Percentiles rank a stretch among this genome's conserved stretches.
These are phyloP conservation scores for Pogonocherus hispidulus DNA, from an alignment of 2,888 invertebrate genomes.

Conservation along the genomic window DNA sequence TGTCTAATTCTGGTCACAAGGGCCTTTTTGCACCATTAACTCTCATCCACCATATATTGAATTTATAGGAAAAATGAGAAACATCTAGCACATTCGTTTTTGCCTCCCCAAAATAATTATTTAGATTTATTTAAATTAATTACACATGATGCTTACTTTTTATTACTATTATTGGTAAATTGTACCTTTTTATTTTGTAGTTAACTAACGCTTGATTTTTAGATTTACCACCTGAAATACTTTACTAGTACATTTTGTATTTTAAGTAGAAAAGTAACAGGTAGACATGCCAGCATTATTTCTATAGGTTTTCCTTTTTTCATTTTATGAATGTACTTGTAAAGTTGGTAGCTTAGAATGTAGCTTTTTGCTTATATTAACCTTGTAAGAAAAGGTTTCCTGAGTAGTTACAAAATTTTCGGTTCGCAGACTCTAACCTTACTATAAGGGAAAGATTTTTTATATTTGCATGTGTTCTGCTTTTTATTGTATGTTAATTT, in stretches of 20 bases:
- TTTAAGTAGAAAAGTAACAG: slow-evolving; percentile 28
- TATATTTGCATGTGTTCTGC: slow-evolving; percentile 49
- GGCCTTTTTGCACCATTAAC: slow-evolving; percentile 36
- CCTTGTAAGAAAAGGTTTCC: slow-evolving; percentile 58
- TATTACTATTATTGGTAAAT: slow-evolving; percentile 24
- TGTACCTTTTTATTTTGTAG: slow-evolving; percentile 40
- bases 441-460: slow-evolving; percentile 70
- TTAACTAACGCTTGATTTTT: slow-evolving; percentile 43
- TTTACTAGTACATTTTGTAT: slow-evolving; percentile 42
- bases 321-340: slow-evolving; percentile 55
- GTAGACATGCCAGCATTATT: slow-evolving; percentile 33
- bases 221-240: slow-evolving; percentile 38
- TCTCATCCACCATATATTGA: slow-evolving; percentile 12
- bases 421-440: slow-evolving; percentile 67
- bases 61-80: neutral
- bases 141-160: slow-evolving; percentile 33
- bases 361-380: slow-evolving; percentile 63
- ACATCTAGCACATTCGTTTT: slow-evolving; percentile 11
- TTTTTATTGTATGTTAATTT: slow-evolving; percentile 35
- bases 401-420: slow-evolving; percentile 62
- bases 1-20: slow-evolving; percentile 56
- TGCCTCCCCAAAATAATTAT: slow-evolving; percentile 15
- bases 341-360: slow-evolving; percentile 60
- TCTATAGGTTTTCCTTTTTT: slow-evolving; percentile 30
- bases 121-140: slow-evolving; percentile 18